Conservation (phyloP, 2,113 vertebrate species). For the Albula goreensis region DNA sequence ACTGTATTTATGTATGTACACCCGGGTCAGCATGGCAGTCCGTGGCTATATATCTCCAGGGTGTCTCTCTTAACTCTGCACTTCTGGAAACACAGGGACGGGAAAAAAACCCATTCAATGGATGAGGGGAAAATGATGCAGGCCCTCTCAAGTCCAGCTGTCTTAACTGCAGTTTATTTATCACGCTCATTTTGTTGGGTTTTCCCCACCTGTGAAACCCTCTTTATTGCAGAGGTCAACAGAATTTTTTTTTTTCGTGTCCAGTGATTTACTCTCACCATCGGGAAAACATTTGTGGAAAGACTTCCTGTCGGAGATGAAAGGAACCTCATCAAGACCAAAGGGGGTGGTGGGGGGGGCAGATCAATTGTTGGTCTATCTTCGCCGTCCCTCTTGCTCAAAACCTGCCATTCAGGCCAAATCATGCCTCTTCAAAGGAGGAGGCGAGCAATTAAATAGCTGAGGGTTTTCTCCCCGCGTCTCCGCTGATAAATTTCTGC, state of each 20-base stretch:
- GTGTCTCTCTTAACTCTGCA: not conserved
- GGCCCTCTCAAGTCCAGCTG: not conserved
- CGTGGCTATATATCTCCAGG: not conserved
- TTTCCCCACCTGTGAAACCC: not conserved
- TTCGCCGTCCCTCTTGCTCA: not conserved
- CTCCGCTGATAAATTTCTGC: not conserved
- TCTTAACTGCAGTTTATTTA: not conserved
- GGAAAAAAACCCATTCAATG: not conserved
- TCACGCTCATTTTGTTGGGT: not conserved
- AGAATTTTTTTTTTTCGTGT: not conserved
- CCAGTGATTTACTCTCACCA: not conserved
- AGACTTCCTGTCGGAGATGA: slow-evolving; percentile 6
- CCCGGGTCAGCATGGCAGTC: not conserved
- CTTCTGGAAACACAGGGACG: not conserved
- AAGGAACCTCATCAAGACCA: not conserved
- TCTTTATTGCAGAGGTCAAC: not conserved
- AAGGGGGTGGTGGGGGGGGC: not conserved
- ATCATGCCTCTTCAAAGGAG: slow-evolving; percentile 5
- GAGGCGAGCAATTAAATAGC: not conserved
- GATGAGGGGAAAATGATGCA: not conserved
- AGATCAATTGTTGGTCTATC: not conserved
- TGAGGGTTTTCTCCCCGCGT: not conserved
- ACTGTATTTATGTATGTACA: not conserved
- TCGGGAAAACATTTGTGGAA: not conserved
- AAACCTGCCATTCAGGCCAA: not conserved